Percentiles rank a stretch among this genome's conserved stretches.
Conservation (phyloP, 2,113 vertebrate genomes). For the Prunella fulvescens region DNA sequence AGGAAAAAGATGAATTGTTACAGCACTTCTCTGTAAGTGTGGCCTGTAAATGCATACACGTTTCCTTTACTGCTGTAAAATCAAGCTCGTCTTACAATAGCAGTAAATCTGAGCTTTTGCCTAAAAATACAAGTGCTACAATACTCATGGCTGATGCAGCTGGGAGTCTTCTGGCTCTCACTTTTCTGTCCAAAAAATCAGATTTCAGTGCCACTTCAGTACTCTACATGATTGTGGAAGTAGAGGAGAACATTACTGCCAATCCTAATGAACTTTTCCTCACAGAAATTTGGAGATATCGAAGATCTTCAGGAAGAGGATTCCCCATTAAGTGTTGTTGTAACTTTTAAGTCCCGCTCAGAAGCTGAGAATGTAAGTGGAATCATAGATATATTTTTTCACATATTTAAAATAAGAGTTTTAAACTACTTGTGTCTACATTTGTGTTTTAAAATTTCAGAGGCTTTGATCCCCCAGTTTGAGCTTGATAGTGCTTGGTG, state of each 20-base stretch:
- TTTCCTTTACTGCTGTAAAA: background rate
- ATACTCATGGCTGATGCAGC: background rate
- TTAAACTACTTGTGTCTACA: background rate
- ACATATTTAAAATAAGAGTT: background rate
- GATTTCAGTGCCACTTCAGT: too few species aligned
- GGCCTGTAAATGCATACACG: fast-evolving
- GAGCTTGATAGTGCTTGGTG: background rate
- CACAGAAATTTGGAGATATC: constrained; percentile 86
- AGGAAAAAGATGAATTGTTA: constrained; percentile 93
- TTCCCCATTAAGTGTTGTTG: constrained; percentile 79
- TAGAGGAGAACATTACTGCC: background rate
- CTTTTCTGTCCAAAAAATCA: background rate
- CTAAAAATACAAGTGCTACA: background rate
- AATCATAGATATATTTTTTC: background rate
- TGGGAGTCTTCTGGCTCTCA: background rate
- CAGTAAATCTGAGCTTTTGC: background rate
- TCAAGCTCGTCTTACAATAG: background rate
- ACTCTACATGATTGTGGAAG: fast-evolving
- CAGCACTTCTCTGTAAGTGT: constrained; percentile 93
- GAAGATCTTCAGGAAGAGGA: constrained; percentile 88
- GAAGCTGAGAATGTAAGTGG: constrained; percentile 87
- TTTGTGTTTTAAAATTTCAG: background rate
- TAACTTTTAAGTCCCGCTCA: constrained; percentile 87
- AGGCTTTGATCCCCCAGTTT: background rate
- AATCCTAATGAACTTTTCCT: background rate